Percentiles rank a stretch among this genome's conserved stretches.
These are phyloP conservation scores for Lasioglossum malachurum DNA, from an alignment of 2,888 invertebrate genomes.

Conservation along the genomic window DNA sequence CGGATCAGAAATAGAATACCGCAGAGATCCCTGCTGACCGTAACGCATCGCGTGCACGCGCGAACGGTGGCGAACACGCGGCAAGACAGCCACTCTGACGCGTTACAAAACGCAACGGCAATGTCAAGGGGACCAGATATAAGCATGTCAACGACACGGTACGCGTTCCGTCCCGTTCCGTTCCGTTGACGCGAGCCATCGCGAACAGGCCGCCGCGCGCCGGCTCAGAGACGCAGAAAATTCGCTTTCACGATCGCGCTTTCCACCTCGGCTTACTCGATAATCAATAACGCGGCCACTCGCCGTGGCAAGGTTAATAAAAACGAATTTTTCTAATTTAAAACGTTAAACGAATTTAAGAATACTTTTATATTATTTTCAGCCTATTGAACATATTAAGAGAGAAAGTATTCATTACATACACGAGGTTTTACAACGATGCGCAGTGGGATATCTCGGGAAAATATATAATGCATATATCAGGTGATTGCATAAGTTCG, in stretches of 20 bases:
- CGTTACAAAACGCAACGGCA: conserved; percentile 57
- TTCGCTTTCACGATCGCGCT: background rate
- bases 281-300: background rate
- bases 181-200: conserved; percentile 18
- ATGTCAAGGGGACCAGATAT: conserved; percentile 67
- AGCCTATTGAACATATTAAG: no score
- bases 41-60: conserved; percentile 49
- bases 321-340: conserved; percentile 1
- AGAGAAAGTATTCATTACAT: no score
- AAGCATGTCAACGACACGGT: conserved; percentile 37
- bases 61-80: conserved; percentile 48
- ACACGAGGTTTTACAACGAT: no score
- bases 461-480: no score
- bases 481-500: no score
- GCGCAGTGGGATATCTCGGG: no score
- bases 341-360: no score
- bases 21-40: conserved; percentile 47
- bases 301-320: background rate
- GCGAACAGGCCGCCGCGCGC: background rate
- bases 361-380: no score
- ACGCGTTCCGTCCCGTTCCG: conserved; percentile 17
- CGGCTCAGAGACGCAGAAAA: conserved; percentile 1
- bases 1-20: conserved; percentile 64
- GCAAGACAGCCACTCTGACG: conserved; percentile 45
- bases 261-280: background rate